Evolutionary conservation across 2,888 invertebrate species (phyloP), one percentile per base, ranked within the genome.

Genomic region (Hemicrepidius hirtus): DNA sequence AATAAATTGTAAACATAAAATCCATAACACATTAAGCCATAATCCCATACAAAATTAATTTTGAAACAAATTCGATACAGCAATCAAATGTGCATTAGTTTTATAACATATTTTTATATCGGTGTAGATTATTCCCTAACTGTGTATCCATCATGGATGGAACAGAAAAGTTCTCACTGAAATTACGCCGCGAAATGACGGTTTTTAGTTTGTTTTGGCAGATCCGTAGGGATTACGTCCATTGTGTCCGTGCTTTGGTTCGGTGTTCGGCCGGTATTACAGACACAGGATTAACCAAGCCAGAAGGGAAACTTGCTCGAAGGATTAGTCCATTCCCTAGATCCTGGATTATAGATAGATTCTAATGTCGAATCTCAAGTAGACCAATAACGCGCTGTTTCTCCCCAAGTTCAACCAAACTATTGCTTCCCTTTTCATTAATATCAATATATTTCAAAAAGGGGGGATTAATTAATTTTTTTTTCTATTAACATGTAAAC

Each of bases 301-400:
- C 82, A 82, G 83, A 82, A 83, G 82, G 81, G 82, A 83, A 82
- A 84, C 83, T 84, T 84, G 82, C 84, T 82, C 77, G 76, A 78
- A 82, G 84, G 84, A 85, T 85, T 84, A 85, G 82, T 82, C 81
- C 82, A 83, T 84, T 83, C 81, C 79, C 81, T 78, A 81, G 82
- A 83, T 82, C 83, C 81, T 78, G 83, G 84, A 84, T 84, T 84
- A 73, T 70, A 84, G 82, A 82, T 81, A 81, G 82, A 83, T 83
- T 82, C 77, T 80, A 80, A 82, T 81, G 82, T 82, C 81, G 82
- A 82, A 82, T 79, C 81, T 80, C 78, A 79, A 80, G 77, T 76
- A 77, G 80, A 78, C 73, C 72, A 68, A 59, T 68, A 68, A 63
- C 63, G 57, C 37, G 57, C 37, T 12, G 32, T 46, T 59, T 46